Evolutionary conservation across 2,797 vertebrate species (phyloP).

Genomic region (Sebastes iracundus): DNA sequence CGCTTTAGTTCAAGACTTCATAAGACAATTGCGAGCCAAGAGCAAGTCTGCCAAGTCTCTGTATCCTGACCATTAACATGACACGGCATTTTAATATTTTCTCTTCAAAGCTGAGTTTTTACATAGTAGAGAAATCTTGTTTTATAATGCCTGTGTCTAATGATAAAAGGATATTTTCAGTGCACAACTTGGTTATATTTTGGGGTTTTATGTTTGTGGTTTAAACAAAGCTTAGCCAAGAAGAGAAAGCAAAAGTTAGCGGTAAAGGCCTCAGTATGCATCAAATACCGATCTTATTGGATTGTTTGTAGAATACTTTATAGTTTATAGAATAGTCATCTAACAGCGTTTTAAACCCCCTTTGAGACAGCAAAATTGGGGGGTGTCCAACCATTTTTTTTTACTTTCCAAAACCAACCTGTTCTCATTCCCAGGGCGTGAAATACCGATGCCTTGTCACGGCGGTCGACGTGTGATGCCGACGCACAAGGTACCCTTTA

Average conservation of each 20-base stretch:
- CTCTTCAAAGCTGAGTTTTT: not conserved
- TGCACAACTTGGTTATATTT: not conserved
- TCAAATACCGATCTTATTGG: not conserved
- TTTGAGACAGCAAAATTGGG: no score
- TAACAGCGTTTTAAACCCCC: no score
- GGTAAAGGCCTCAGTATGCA: not conserved
- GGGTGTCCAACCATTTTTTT: no score
- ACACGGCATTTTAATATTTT: not conserved
- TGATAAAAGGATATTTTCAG: not conserved
- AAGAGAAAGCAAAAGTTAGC: not conserved
- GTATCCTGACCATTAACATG: not conserved
- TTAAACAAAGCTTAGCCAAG: not conserved
- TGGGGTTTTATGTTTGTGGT: not conserved
- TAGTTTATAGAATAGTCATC: not conserved
- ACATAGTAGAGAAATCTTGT: not conserved
- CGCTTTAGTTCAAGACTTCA: not conserved
- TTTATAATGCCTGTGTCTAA: not conserved
- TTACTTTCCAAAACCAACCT: no score
- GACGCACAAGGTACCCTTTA: no score
- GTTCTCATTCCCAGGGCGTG: no score
- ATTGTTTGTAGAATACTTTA: not conserved
- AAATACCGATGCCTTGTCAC: no score
- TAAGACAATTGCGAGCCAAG: not conserved
- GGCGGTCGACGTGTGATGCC: no score
- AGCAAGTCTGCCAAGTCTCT: not conserved